A percentile compares a stretch with the other conserved stretches of the same genome.
These are phyloP conservation scores for Thryonomys swinderianus DNA, from an alignment of 2,113 vertebrate genomes.

Conservation along the genomic window DNA sequence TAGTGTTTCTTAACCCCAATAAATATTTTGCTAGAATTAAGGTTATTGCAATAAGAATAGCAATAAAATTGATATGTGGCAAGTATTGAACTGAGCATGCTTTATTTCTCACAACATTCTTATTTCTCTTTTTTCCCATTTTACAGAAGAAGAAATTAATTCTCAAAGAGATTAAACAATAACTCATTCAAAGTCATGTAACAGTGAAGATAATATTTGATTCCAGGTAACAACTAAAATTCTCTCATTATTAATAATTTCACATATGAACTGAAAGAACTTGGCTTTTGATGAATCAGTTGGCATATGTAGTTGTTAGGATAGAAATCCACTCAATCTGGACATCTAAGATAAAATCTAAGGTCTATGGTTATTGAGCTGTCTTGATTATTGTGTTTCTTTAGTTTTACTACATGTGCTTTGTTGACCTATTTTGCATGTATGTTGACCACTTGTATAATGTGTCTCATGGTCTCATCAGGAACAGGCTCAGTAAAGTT, in stretches of 20 bases:
- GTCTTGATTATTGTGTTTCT: conserved; percentile 28
- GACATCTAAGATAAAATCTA: background rate
- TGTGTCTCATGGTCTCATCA: background rate
- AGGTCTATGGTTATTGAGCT: background rate
- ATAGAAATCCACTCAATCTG: background rate
- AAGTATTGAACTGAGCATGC: background rate
- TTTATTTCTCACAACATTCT: background rate
- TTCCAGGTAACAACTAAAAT: background rate
- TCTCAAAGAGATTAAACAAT: background rate
- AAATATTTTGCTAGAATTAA: conserved; percentile 24
- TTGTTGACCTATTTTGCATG: background rate
- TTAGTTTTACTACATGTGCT: background rate
- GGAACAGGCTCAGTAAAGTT: background rate
- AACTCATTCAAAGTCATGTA: background rate
- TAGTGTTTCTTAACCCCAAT: background rate
- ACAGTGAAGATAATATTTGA: background rate
- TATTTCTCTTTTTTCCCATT: background rate
- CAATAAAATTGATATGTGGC: background rate
- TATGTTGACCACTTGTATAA: background rate
- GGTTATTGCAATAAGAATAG: conserved; percentile 15
- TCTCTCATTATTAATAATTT: conserved; percentile 12
- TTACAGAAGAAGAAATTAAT: conserved; percentile 3
- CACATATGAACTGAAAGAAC: background rate
- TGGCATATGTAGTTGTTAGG: background rate
- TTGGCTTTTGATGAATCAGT: background rate